Conservation (phyloP, 2,113 vertebrate genomes). For the Pseudois nayaur region DNA sequence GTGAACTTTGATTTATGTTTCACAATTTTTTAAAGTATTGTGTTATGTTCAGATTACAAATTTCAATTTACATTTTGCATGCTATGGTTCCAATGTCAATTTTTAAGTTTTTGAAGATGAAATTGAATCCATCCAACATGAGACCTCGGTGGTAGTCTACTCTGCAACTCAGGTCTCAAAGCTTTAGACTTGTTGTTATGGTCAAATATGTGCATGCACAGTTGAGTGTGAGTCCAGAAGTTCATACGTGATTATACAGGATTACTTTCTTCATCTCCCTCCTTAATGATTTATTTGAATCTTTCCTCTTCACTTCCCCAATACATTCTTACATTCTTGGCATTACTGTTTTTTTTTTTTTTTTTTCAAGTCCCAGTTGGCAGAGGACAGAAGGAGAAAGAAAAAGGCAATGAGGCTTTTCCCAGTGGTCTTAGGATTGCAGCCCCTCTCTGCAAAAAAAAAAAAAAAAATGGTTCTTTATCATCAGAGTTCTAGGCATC, state of each 20-base stretch:
- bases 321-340: neutral
- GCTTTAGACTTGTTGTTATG: neutral
- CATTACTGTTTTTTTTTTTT: neutral
- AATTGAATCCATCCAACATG: neutral
- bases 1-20: neutral
- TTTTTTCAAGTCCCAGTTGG: neutral
- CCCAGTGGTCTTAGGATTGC: neutral
- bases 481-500: neutral
- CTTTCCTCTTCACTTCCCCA: neutral
- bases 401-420: neutral
- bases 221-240: neutral
- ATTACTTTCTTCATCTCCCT: neutral
- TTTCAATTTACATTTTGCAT: neutral
- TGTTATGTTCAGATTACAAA: neutral
- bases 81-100: neutral
- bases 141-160: neutral
- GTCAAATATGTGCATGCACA: neutral
- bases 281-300: neutral
- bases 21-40: neutral
- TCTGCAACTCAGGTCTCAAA: neutral
- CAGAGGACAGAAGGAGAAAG: neutral
- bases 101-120: neutral
- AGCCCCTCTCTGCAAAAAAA: neutral
- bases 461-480: neutral
- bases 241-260: neutral